Evolutionary conservation across 53 echinoderm and acorn worm species (phyloP).

Genomic region (Pentamera pediparva): DNA sequence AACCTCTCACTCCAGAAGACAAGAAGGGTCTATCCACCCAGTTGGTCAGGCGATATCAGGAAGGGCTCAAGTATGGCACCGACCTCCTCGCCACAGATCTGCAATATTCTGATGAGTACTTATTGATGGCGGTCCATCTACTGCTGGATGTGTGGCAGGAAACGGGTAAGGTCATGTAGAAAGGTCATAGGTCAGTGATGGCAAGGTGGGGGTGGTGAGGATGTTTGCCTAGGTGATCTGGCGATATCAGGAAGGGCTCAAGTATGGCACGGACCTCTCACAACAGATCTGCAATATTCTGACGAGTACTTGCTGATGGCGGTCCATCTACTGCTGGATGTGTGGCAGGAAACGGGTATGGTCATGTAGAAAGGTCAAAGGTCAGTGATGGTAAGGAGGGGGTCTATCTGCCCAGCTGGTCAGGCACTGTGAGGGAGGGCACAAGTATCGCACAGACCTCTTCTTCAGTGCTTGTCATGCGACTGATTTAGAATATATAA

Average conservation of each 20-base stretch:
- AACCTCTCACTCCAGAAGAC: conserved; percentile 48
- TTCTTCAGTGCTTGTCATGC: too few relatives aligned
- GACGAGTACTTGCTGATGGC: conserved; percentile 93
- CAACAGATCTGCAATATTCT: conserved; percentile 79
- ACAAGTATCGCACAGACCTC: too few relatives aligned
- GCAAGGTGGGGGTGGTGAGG: too few relatives aligned
- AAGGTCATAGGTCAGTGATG: background rate
- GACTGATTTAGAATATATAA: too few relatives aligned
- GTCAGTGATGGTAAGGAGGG: too few relatives aligned
- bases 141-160: conserved; percentile 78
- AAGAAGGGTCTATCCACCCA: conserved; percentile 56
- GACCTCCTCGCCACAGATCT: conserved; percentile 62
- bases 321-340: conserved; percentile 71
- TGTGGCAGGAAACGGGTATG: conserved; percentile 82
- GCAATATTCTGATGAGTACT: conserved; percentile 92
- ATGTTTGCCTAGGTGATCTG: background rate
- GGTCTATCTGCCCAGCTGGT: too few relatives aligned
- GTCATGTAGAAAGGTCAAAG: too few relatives aligned
- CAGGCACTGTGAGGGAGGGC: too few relatives aligned
- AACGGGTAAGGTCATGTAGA: conserved; percentile 51
- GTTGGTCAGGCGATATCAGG: conserved; percentile 52
- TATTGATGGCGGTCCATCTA: conserved; percentile 84
- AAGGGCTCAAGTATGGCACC: conserved; percentile 53
- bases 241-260: too few relatives aligned
- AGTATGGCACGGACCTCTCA: too few relatives aligned